These are phyloP conservation scores for Celastrina argiolus DNA, from an alignment of 2,888 invertebrate species.

Conservation along the genomic window DNA sequence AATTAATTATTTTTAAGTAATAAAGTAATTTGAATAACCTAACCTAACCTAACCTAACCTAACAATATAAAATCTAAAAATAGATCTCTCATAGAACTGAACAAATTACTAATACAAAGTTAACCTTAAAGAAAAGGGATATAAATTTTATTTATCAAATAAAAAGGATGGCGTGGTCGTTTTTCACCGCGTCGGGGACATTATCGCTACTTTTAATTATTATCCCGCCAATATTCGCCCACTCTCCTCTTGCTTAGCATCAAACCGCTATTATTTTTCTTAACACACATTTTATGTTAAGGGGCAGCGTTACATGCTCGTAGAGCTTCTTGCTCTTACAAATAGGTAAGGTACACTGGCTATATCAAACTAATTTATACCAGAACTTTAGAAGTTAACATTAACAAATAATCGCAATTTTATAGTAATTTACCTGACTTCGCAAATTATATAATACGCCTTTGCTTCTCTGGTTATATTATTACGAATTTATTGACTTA, in stretches of 20 bases:
- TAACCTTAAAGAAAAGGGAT: constrained; percentile 56
- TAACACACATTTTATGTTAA: constrained; percentile 20
- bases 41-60: too few relatives aligned
- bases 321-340: background rate
- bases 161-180: constrained; percentile 75
- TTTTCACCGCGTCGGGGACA: constrained; percentile 72
- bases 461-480: too few relatives aligned
- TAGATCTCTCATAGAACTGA: constrained; percentile 14
- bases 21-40: too few relatives aligned
- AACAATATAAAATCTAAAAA: background rate
- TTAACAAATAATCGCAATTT: too few relatives aligned
- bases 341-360: too few relatives aligned
- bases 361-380: too few relatives aligned
- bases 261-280: constrained; percentile 25
- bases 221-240: constrained; percentile 72
- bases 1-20: background rate
- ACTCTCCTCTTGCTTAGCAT: constrained; percentile 39
- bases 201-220: constrained; percentile 78
- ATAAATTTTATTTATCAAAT: constrained; percentile 79
- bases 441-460: too few relatives aligned
- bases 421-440: too few relatives aligned
- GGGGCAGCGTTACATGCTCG: background rate
- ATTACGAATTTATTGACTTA: too few relatives aligned
- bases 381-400: too few relatives aligned
- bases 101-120: constrained; percentile 44